Evolutionary conservation across 2,888 invertebrate genomes (phyloP).

Genomic region (Hartigia nigra): DNA sequence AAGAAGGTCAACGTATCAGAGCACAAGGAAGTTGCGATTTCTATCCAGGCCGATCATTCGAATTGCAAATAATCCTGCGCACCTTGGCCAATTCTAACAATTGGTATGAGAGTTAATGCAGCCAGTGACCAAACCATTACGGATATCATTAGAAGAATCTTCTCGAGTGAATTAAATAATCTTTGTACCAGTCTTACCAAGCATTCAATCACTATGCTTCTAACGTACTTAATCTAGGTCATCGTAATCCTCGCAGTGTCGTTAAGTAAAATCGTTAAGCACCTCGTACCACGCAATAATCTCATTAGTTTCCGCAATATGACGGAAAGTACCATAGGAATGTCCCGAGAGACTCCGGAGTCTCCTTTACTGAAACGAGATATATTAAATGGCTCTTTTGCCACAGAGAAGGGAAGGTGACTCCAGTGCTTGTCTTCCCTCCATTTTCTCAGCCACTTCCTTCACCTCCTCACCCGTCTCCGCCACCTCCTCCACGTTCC

Average conservation of each 20-base stretch:
- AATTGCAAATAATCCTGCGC: not conserved
- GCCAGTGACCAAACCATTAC: not conserved
- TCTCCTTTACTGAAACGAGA: not conserved
- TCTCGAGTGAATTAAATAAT: not conserved
- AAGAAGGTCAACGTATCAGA: constrained; percentile 47
- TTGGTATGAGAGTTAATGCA: not conserved
- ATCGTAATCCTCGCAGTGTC: not conserved
- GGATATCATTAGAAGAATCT: not conserved
- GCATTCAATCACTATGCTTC: not conserved
- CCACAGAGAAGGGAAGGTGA: not conserved
- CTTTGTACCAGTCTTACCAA: not conserved
- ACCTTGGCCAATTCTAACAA: not conserved
- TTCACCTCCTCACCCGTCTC: not conserved
- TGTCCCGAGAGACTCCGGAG: not conserved
- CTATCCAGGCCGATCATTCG: not conserved
- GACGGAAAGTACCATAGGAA: not conserved
- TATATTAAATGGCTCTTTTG: not conserved
- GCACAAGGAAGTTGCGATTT: constrained; percentile 24
- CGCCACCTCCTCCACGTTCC: not conserved
- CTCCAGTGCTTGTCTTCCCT: not conserved
- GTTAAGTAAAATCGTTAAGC: not conserved
- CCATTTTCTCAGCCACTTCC: not conserved
- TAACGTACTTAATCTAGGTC: not conserved
- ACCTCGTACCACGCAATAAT: not conserved
- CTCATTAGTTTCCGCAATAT: not conserved